Evolutionary conservation across 2,113 vertebrate species (phyloP), one percentile per base, ranked within the genome.

Genomic region (Percopsis transmontana): DNA sequence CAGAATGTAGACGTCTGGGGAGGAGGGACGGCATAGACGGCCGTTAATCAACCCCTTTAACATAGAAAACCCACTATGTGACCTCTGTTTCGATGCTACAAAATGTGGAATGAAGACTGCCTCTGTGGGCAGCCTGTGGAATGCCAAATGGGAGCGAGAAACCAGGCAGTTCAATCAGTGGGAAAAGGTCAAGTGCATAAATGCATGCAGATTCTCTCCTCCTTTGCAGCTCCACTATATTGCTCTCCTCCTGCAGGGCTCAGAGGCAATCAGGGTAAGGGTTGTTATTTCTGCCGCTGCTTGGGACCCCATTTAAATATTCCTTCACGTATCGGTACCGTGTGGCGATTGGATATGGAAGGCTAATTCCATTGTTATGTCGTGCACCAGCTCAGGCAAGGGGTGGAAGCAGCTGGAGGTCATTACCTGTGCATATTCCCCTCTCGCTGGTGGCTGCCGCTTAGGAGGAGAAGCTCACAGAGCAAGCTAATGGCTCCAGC

Each of bases 151-250:
- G 86, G 78, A 81, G 68, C 77, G 68, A 64, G 80, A 84, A 81
- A 82, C 65, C 62, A 86, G 72, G 73, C 77, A 72, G 84, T 87
- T 88, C 87, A 90, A 88, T 91, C 87, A 88, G 76, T 68, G 71
- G 80, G 81, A 85, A 92, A 91, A 91, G 90, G 91, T 92, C 89
- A 91, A 91, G 79, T 83, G 82, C 77, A 89, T 87, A 91, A 91
- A 77, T 83, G 82, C 77, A 89, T 87, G 85, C 85, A 89, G 80
- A 89, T 83, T 79, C 70, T 67, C 75, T 53, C 20, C n/a, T 61
- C 69, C 41, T 64, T 70, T 60, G 63, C 58, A 72, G 69, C 71
- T 80, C 69, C 74, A 23, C 81, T 84, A 62, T 63, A 66, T 57
- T 64, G 75, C 71, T 58, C 76, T 55, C 75, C 40, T 63, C 69